phyloP scores from a whole-genome alignment of 2,888 invertebrate genomes.

The Andrena minutula region DNA sequence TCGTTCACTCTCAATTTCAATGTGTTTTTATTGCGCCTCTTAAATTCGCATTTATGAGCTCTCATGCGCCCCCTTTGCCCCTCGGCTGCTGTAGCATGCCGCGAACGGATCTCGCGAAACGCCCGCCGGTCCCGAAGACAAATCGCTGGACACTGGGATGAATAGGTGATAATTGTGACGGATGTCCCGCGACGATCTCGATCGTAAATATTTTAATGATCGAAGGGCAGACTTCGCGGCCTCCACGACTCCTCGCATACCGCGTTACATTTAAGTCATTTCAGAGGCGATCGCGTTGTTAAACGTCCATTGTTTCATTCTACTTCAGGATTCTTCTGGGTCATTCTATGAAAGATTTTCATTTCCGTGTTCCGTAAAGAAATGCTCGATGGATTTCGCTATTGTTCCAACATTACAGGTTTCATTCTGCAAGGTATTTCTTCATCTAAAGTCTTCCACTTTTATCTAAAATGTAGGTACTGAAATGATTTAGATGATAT shows the following conservation, averaged over 20 bases:
- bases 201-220: slow-evolving; percentile 76
- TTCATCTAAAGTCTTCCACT: too few species aligned
- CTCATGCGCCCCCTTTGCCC: slow-evolving; percentile 82
- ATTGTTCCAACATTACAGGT: too few species aligned
- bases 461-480: too few species aligned
- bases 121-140: slow-evolving; percentile 75
- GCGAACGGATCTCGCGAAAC: slow-evolving; percentile 58
- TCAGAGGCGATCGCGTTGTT: slow-evolving; percentile 5
- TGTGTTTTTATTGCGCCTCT: slow-evolving; percentile 85
- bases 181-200: slow-evolving; percentile 76
- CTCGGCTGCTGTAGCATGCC: slow-evolving; percentile 47
- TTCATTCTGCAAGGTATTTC: too few species aligned
- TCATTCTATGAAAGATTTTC: too few species aligned
- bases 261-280: neutral
- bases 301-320: neutral
- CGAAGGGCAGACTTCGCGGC: slow-evolving; percentile 41
- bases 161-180: slow-evolving; percentile 81
- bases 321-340: neutral
- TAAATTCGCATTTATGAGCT: slow-evolving; percentile 86
- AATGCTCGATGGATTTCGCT: too few species aligned
- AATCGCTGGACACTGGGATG: slow-evolving; percentile 78
- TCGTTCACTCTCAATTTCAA: slow-evolving; percentile 85
- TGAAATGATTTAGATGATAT: too few species aligned
- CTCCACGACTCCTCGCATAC: slow-evolving; percentile 68
- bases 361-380: too few species aligned